Evolutionary conservation across 2,888 invertebrate genomes (phyloP).

Genomic region (Stegana nigrithorax): DNA sequence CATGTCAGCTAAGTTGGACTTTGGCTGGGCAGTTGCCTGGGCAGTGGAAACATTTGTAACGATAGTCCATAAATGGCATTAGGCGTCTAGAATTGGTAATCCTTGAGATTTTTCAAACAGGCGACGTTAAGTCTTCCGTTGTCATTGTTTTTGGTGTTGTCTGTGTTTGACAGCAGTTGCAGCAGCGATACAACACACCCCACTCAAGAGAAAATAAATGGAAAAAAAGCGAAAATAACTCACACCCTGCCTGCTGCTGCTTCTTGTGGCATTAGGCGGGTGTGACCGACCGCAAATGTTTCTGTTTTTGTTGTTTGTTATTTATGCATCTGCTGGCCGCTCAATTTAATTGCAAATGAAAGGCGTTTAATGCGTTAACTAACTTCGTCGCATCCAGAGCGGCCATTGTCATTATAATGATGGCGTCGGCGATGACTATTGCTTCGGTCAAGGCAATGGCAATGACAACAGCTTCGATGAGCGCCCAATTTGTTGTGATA

Average conservation of each 20-base stretch:
- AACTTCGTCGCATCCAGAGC: neutral
- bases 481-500: slow-evolving; percentile 4
- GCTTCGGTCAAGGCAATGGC: no score
- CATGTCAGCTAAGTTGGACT: no score
- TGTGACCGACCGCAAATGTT: slow-evolving; percentile 22
- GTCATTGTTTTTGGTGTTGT: no score
- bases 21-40: neutral
- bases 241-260: no score
- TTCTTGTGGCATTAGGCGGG: no score
- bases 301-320: slow-evolving; percentile 21
- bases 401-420: neutral
- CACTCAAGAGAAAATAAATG: no score
- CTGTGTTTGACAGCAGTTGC: no score
- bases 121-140: slow-evolving; percentile 36
- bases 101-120: slow-evolving; percentile 53
- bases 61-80: slow-evolving; percentile 58
- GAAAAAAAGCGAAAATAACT: no score
- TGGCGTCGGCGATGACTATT: neutral
- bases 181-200: neutral
- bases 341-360: slow-evolving; percentile 58
- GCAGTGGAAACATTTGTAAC: slow-evolving; percentile 50
- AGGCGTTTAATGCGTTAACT: slow-evolving; percentile 48
- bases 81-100: slow-evolving; percentile 61
- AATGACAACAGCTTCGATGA: neutral
- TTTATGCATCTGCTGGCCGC: slow-evolving; percentile 16